Evolutionary conservation across 2,888 invertebrate genomes (phyloP), one percentile per base, ranked within the genome.

Genomic region (Rambutsinella grinnellia): DNA sequence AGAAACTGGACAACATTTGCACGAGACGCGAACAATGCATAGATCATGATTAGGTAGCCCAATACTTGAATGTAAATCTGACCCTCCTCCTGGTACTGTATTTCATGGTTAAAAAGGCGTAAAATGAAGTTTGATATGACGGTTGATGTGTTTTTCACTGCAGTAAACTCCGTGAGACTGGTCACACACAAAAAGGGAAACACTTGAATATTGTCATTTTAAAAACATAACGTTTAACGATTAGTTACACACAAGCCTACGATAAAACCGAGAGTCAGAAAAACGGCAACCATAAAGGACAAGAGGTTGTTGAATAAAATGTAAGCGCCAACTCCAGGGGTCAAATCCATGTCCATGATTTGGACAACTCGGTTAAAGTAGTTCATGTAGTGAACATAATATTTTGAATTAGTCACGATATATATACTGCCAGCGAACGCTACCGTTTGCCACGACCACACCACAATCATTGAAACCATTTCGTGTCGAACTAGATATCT

Each of bases 321-420:
- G 51, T 82, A 80, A 0, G 28, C 56, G 8, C 66, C 53, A 1
- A 82, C 78, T 6, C 79, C 79, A 1, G 66, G 53, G 1, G 80
- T 80, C 58, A 80, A 68, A 23, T 82, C 80, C 74, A 82, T 79
- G 49, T 82, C 82, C 67, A 79, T 78, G 5, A 80, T 49, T 72
- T 76, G 76, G 17, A 81, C 82, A 1, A 79, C 76, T 46, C 76
- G 63, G 21, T 80, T 80, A 67, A 80, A 82, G 65, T 80, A 80
- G 58, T 80, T 80, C 71, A 82, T 80, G 60, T 78, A 80, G n/a
- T 80, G 78, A 10, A 79, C 79, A 49, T 78, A 79, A 19, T 67
- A 78, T 15, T 75, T 76, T 5, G 78, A 79, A 26, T 79, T 70
- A 0, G 61, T 27, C 10, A 82, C 58, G 19, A 79, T 68, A 17